Conservation (phyloP, 2,888 invertebrate genomes). For the Argyra leucocephala region DNA sequence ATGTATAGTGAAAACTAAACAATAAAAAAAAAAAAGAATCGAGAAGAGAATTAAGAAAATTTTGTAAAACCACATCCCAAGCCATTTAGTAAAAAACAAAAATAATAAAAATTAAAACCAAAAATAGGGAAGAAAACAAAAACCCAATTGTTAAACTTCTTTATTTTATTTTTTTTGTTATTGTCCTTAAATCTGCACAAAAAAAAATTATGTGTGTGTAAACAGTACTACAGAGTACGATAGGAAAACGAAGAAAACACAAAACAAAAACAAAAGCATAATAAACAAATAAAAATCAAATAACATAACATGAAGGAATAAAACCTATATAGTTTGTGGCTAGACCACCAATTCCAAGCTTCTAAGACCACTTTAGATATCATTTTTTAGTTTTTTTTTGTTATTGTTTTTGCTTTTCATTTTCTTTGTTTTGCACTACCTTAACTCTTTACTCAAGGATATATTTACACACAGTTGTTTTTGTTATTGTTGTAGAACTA, state of each 20-base stretch:
- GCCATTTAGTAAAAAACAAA: not conserved
- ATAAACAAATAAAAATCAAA: not conserved
- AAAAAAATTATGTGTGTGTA: not conserved
- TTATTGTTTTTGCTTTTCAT: too few species aligned
- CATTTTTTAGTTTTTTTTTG: not conserved
- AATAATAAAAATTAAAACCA: too few species aligned
- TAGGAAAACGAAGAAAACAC: not conserved
- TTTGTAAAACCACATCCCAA: not conserved
- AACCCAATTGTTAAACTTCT: too few species aligned
- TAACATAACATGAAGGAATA: not conserved
- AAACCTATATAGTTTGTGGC: constrained; percentile 3
- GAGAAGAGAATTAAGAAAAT: too few species aligned
- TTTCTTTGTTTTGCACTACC: too few species aligned
- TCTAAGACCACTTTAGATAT: not conserved
- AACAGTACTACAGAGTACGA: not conserved
- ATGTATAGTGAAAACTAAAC: not conserved
- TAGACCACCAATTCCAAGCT: constrained; percentile 2
- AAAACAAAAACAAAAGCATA: not conserved
- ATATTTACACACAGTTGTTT: not conserved
- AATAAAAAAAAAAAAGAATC: too few species aligned
- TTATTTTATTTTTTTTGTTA: not conserved
- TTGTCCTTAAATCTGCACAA: not conserved
- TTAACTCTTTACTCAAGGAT: not conserved
- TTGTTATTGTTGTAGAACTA: too few species aligned
- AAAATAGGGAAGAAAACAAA: too few species aligned